Conservation (phyloP, 1,140 invertebrate species). For the Sycobia sp. region DNA sequence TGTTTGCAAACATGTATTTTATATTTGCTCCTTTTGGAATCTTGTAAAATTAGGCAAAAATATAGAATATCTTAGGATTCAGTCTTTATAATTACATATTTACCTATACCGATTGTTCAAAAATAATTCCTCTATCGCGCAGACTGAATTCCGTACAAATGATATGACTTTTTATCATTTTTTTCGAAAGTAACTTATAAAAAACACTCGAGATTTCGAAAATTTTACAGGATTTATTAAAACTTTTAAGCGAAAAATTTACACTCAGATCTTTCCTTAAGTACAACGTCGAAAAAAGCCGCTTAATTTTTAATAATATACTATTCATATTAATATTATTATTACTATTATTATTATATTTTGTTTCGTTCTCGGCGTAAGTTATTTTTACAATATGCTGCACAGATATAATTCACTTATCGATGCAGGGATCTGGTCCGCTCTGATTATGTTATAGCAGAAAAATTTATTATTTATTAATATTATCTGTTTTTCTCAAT, state of each 20-base stretch:
- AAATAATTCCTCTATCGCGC: constrained; percentile 13
- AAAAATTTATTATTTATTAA: constrained; percentile 17
- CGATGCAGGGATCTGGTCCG: constrained; percentile 31
- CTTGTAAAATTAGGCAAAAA: constrained; percentile 18
- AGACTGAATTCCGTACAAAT: too few relatives aligned
- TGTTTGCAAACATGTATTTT: background rate
- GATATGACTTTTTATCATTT: background rate
- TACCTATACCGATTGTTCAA: constrained; percentile 13
- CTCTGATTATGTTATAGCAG: constrained; percentile 25
- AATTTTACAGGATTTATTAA: background rate
- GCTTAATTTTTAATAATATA: constrained; percentile 17
- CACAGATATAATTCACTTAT: background rate
- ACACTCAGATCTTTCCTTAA: constrained; percentile 31
- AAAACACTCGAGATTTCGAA: background rate
- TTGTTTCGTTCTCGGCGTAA: background rate
- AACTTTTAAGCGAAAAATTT: constrained; percentile 10
- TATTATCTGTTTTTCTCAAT: constrained; percentile 6
- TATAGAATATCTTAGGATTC: constrained; percentile 17
- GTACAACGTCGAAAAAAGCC: constrained; percentile 6
- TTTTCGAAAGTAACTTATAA: background rate
- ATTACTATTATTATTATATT: too few relatives aligned
- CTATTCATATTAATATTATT: constrained; percentile 2
- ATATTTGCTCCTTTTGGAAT: background rate
- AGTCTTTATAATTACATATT: constrained; percentile 21
- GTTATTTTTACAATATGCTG: constrained; percentile 13